Conservation (phyloP, 2,888 invertebrate species). For the Stratiomys singularior region DNA sequence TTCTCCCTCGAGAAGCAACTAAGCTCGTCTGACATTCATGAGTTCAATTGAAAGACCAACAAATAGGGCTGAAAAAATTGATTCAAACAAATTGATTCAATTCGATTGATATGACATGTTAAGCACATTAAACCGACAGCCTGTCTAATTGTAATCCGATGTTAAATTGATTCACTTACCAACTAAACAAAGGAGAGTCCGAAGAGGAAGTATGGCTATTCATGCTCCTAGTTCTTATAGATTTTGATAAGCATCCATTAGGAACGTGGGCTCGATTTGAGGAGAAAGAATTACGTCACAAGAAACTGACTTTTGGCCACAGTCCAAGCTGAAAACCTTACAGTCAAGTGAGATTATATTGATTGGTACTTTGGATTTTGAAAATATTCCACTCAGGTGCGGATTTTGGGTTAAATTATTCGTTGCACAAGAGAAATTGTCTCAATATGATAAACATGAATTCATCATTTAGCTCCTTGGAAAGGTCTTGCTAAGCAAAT, state of each 20-base stretch:
- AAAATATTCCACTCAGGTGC: no score
- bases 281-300: not conserved
- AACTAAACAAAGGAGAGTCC: constrained; percentile 25
- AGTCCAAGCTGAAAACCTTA: no score
- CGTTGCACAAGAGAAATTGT: no score
- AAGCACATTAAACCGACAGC: constrained; percentile 51
- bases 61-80: constrained; percentile 33
- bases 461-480: no score
- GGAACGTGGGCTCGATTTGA: constrained; percentile 2
- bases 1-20: not conserved
- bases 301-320: not conserved
- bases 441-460: no score
- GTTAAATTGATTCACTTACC: constrained; percentile 40
- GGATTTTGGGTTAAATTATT: no score
- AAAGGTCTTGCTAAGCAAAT: no score
- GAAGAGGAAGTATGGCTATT: constrained; percentile 28
- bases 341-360: no score
- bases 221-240: not conserved
- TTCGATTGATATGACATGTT: constrained; percentile 49
- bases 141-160: constrained; percentile 50
- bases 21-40: constrained; percentile 22
- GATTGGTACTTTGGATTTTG: no score
- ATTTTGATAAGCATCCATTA: not conserved
- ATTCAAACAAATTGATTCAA: constrained; percentile 44
- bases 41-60: constrained; percentile 16